Conservation (phyloP, 2,113 vertebrate species). For the Corapipo altera region DNA sequence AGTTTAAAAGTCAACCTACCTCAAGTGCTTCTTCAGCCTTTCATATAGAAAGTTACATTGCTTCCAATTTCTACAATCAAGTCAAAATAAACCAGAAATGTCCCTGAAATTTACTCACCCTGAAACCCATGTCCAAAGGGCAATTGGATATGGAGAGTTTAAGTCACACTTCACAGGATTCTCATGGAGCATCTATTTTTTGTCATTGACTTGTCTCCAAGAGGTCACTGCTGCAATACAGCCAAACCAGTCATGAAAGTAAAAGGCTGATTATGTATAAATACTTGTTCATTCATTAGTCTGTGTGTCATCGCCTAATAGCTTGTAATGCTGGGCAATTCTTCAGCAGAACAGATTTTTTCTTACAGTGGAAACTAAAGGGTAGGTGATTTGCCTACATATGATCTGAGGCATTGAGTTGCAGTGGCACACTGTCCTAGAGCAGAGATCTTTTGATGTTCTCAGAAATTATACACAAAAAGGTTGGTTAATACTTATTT, state of each 20-base stretch:
- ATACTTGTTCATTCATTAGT: background rate
- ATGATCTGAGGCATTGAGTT: background rate
- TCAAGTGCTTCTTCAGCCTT: background rate
- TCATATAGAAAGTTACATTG: background rate
- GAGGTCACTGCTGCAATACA: background rate
- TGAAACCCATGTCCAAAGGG: background rate
- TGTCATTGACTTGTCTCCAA: background rate
- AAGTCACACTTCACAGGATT: background rate
- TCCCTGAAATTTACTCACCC: background rate
- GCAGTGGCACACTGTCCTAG: too few species aligned
- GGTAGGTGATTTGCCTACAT: background rate
- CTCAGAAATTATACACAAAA: background rate
- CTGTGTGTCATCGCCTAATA: background rate
- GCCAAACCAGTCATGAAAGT: background rate
- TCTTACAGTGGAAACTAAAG: background rate
- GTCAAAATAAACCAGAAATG: background rate
- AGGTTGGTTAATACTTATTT: background rate
- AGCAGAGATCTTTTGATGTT: accelerated
- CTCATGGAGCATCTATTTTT: background rate
- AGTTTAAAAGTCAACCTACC: background rate
- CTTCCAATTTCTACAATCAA: background rate
- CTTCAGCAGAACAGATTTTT: background rate
- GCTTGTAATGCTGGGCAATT: background rate
- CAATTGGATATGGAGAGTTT: background rate
- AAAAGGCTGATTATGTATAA: background rate